Percentiles rank a stretch among this genome's conserved stretches.
Conservation (phyloP, 2,888 invertebrate species). For the Cylloceria caligata region DNA sequence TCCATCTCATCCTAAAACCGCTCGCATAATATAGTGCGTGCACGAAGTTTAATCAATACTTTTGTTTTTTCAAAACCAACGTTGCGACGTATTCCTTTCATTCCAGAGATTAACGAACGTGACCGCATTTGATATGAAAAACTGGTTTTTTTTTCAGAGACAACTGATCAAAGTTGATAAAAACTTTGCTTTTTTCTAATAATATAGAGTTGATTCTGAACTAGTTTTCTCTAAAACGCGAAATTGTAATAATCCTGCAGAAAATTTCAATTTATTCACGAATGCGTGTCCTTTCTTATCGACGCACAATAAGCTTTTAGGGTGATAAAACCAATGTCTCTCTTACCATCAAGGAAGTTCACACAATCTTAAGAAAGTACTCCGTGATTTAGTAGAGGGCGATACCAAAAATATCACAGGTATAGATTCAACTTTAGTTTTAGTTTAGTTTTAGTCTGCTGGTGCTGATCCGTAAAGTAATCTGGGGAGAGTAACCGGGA, state of each 20-base stretch:
- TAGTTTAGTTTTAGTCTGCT: not conserved
- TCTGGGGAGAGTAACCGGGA: not conserved
- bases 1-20: too few relatives aligned
- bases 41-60: too few relatives aligned
- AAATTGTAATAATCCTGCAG: not conserved
- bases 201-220: too few relatives aligned
- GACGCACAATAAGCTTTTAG: not conserved
- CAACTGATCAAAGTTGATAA: too few relatives aligned
- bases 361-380: not conserved
- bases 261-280: not conserved
- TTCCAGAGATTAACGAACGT: too few relatives aligned
- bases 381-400: not conserved
- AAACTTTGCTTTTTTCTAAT: too few relatives aligned
- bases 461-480: not conserved
- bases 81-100: too few relatives aligned
- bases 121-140: too few relatives aligned
- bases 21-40: too few relatives aligned
- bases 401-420: not conserved
- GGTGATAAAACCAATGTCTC: not conserved
- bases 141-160: too few relatives aligned
- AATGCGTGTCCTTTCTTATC: not conserved
- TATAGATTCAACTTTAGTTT: not conserved
- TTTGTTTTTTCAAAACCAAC: too few relatives aligned
- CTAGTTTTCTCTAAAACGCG: too few relatives aligned
- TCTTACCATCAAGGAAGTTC: constrained; percentile 5